Percentiles rank a stretch among this genome's conserved stretches.
These are phyloP conservation scores for Panzeria rudis DNA, from an alignment of 2,888 invertebrate genomes.

Conservation along the genomic window DNA sequence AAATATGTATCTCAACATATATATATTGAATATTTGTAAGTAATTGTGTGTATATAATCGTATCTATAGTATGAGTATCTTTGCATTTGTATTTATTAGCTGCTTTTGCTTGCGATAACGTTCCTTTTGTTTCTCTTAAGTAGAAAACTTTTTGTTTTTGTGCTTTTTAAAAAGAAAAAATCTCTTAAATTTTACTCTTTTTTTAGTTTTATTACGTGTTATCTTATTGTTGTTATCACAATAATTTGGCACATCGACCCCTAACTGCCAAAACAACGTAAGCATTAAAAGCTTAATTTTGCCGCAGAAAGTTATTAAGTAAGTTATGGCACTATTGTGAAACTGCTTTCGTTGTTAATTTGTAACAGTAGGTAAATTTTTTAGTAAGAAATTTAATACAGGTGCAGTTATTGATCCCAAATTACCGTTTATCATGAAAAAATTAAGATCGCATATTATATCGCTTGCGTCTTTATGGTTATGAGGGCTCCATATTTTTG, in stretches of 20 bases:
- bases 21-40: neutral
- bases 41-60: neutral
- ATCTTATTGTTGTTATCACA: constrained; percentile 25
- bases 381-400: neutral
- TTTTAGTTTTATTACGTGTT: neutral
- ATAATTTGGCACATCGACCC: constrained; percentile 8
- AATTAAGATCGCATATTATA: neutral
- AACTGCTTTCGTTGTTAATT: neutral
- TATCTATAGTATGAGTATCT: neutral
- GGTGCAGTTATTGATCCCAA: neutral
- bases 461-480: neutral
- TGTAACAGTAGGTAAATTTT: neutral
- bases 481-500: neutral
- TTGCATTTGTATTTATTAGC: constrained; percentile 3
- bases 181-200: constrained; percentile 41
- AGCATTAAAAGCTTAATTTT: neutral
- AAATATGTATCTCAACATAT: constrained; percentile 1
- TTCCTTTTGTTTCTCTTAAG: constrained; percentile 47
- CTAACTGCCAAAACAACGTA: neutral
- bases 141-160: neutral
- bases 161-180: neutral
- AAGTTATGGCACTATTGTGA: neutral
- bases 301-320: no score
- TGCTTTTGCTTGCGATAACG: constrained; percentile 10
- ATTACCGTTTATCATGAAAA: neutral